Evolutionary conservation across 2,888 invertebrate genomes (phyloP).

Genomic region (Uloborus plumipes): DNA sequence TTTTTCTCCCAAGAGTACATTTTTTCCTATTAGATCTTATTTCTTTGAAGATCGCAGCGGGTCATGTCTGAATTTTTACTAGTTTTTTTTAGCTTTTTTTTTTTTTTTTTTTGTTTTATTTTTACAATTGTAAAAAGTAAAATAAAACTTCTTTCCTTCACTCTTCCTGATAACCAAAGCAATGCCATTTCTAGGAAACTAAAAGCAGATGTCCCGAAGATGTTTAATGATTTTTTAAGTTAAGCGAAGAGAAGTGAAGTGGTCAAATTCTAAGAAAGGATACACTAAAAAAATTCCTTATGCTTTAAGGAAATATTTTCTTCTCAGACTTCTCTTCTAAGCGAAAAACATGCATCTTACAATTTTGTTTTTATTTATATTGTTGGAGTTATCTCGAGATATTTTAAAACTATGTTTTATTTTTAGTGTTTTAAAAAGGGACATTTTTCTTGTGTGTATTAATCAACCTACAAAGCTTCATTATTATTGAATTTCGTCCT

Average conservation of each 20-base stretch:
- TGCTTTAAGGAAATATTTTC: no score
- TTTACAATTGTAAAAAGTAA: conserved; percentile 10
- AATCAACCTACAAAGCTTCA: no score
- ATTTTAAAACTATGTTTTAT: no score
- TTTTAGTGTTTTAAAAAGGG: no score
- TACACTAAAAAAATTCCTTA: no score
- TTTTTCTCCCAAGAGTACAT: conserved; percentile 10
- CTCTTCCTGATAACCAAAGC: conserved; percentile 28
- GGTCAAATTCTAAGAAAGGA: conserved; percentile 5
- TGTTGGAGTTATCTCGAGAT: no score
- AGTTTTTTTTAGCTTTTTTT: conserved; percentile 17
- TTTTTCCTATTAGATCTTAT: conserved; percentile 54
- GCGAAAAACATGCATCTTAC: no score
- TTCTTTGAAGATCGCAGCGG: conserved; percentile 45
- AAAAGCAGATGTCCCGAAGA: conserved; percentile 51
- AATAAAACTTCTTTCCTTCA: conserved; percentile 7
- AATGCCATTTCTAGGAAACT: conserved; percentile 25
- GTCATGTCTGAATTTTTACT: conserved; percentile 51
- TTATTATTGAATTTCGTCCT: no score
- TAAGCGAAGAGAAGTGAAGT: conserved; percentile 46
- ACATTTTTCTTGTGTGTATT: no score
- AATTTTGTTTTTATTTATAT: no score
- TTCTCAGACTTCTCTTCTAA: no score
- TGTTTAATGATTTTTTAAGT: conserved; percentile 57
- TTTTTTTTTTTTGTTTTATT: conserved; percentile 20